Evolutionary conservation across 2,888 invertebrate genomes (phyloP).

Genomic region (Zygaena filipendulae): DNA sequence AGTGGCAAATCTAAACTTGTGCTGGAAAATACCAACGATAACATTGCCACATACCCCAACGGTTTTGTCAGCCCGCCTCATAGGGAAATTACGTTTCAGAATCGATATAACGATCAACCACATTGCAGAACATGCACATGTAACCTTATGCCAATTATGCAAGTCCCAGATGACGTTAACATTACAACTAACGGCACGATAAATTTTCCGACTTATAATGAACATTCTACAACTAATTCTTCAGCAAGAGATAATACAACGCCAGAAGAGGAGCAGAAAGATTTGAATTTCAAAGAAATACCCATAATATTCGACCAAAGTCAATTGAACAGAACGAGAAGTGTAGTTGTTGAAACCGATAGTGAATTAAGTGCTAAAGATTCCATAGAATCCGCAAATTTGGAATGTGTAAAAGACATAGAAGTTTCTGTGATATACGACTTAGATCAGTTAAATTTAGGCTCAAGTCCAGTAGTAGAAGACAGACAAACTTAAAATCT

Average conservation of each 20-base stretch:
- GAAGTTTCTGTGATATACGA: slow-evolving; percentile 17
- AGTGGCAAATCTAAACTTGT: slow-evolving; percentile 14
- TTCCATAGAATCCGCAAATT: no score
- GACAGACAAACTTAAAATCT: slow-evolving; percentile 1
- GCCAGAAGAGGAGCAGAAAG: slow-evolving; percentile 7
- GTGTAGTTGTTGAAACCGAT: no score
- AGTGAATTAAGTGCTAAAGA: no score
- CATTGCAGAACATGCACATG: slow-evolving; percentile 5
- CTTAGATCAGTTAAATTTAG: slow-evolving; percentile 10
- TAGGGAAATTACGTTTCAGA: neutral
- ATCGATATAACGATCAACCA: no score
- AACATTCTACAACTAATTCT: neutral
- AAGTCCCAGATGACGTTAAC: no score
- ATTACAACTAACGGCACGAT: no score
- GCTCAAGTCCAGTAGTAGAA: slow-evolving; percentile 10
- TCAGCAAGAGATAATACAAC: no score
- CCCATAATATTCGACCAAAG: slow-evolving; percentile 16
- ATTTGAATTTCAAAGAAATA: slow-evolving; percentile 14
- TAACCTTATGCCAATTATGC: no score
- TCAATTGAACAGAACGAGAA: no score
- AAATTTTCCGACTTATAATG: no score
- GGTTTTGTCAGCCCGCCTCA: neutral
- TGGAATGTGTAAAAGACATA: no score
- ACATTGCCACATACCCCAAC: no score
- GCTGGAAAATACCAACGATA: slow-evolving; percentile 1